Evolutionary conservation across 2,113 vertebrate genomes (phyloP).

Genomic region (Thryonomys swinderianus): DNA sequence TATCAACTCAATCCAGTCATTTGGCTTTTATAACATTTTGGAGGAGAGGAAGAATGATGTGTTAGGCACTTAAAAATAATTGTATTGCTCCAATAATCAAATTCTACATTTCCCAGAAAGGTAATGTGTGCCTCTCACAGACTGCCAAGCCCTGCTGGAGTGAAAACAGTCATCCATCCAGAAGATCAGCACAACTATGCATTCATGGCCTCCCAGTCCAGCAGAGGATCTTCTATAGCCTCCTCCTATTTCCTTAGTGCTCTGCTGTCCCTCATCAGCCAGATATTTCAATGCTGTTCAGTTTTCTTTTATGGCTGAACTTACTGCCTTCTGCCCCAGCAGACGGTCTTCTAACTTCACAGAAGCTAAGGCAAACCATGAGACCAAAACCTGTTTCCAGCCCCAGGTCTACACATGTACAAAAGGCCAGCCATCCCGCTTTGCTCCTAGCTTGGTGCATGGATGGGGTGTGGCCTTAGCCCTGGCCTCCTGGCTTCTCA

Average conservation of each 20-base stretch:
- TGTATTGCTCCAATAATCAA: neutral
- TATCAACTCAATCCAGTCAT: neutral
- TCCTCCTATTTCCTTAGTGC: neutral
- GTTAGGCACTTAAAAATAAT: neutral
- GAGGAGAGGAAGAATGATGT: constrained; percentile 2
- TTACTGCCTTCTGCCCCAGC: neutral
- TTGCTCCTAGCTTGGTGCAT: neutral
- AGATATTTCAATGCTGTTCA: neutral
- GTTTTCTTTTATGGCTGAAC: neutral
- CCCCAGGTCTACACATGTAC: neutral
- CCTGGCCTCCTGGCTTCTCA: neutral
- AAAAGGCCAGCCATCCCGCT: neutral
- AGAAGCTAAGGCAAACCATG: neutral
- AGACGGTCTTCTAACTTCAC: neutral
- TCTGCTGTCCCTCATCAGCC: neutral
- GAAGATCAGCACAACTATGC: neutral
- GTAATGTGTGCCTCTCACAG: neutral
- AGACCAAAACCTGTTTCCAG: neutral
- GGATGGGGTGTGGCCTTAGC: neutral
- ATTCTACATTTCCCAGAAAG: neutral
- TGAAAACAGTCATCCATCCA: too few relatives aligned
- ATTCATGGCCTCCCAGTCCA: neutral
- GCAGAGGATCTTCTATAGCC: neutral
- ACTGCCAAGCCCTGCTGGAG: neutral
- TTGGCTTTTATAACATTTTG: neutral